Evolutionary conservation across 30 jellyfish, hydroid and myxozoan genomes (phyloP).

Genomic region (Turritopsis rubra): DNA sequence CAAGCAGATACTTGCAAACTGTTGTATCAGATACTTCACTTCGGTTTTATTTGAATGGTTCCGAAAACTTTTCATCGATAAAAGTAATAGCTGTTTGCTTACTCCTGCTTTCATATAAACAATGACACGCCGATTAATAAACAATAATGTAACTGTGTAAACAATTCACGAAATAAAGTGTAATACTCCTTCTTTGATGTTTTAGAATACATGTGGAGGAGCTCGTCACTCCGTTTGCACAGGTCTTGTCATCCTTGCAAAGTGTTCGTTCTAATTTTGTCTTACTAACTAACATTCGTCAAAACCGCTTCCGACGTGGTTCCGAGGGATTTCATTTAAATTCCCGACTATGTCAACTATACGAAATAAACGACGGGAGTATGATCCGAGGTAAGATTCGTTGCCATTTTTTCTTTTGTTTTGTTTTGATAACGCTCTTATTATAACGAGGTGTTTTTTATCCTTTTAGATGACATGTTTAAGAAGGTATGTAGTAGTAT

Average conservation of each 20-base stretch:
- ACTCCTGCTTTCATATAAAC: background rate
- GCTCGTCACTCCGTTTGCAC: conserved; percentile 96
- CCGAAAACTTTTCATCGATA: background rate
- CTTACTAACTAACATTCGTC: conserved; percentile 86
- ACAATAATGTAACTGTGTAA: background rate
- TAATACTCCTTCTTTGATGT: background rate
- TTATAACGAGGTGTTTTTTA: too few relatives aligned
- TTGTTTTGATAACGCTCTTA: background rate
- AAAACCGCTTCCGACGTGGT: conserved; percentile 83
- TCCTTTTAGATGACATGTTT: conserved; percentile 78
- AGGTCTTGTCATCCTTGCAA: conserved; percentile 87
- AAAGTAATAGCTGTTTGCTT: background rate
- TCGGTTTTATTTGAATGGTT: background rate
- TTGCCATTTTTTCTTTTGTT: background rate
- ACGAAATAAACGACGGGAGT: conserved; percentile 91
- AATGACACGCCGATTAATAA: background rate
- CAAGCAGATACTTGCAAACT: too few relatives aligned
- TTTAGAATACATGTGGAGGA: conserved; percentile 81
- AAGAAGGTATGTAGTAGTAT: conserved; percentile 54
- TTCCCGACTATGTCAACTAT: conserved; percentile 79
- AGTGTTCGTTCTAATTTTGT: conserved; percentile 84
- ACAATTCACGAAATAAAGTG: background rate
- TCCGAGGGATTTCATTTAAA: conserved; percentile 96
- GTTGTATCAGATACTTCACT: too few relatives aligned
- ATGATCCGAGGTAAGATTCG: conserved; percentile 62